These are phyloP conservation scores for Matsumurasca onukii DNA, from an alignment of 1,140 invertebrate genomes.

Conservation along the genomic window DNA sequence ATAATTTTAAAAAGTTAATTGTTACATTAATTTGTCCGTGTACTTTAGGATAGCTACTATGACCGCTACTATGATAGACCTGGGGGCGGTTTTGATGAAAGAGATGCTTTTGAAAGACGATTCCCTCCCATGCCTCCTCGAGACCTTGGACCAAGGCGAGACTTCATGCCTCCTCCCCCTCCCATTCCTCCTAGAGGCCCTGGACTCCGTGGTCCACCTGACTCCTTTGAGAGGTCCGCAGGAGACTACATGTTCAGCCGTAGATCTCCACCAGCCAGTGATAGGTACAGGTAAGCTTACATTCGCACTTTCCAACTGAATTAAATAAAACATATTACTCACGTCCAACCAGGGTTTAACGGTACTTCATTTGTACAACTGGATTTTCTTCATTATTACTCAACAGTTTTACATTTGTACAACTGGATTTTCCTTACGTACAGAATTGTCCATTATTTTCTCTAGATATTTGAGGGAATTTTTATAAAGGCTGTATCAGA, in stretches of 20 bases:
- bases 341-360: too few relatives aligned
- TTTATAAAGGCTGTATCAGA: too few relatives aligned
- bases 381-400: too few relatives aligned
- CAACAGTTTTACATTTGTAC: too few relatives aligned
- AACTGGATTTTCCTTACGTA: too few relatives aligned
- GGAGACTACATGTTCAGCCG: constrained; percentile 83
- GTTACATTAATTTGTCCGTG: too few relatives aligned
- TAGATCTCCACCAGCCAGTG: constrained; percentile 65
- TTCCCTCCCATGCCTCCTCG: constrained; percentile 64
- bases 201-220: constrained; percentile 51
- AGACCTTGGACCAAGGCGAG: constrained; percentile 60
- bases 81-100: constrained; percentile 63
- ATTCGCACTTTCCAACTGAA: constrained; percentile 20
- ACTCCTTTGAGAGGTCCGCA: constrained; percentile 55
- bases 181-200: constrained; percentile 38
- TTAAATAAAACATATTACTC: too few relatives aligned
- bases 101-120: constrained; percentile 75
- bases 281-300: constrained; percentile 56
- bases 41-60: constrained; percentile 72
- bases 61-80: constrained; percentile 77
- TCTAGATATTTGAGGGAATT: too few relatives aligned
- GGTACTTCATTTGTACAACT: too few relatives aligned
- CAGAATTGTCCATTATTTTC: too few relatives aligned
- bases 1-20: too few relatives aligned
- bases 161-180: constrained; percentile 53